These are phyloP conservation scores for Vesta saturnalis DNA, from an alignment of 2,888 invertebrate species.

Conservation along the genomic window DNA sequence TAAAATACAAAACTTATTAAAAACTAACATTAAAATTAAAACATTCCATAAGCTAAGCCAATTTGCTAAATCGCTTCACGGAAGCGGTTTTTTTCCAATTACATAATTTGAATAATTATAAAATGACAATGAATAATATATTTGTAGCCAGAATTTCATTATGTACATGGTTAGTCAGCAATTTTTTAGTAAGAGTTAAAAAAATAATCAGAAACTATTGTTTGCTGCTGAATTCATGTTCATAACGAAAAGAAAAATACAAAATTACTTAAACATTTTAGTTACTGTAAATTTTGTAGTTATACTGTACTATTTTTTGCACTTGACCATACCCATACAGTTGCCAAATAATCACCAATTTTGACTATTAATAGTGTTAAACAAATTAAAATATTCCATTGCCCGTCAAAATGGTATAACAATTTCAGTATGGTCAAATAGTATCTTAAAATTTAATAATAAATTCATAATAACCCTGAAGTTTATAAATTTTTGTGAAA, in stretches of 20 bases:
- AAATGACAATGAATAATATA: conserved; percentile 30
- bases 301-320: too few species aligned
- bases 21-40: conserved; percentile 27
- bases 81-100: conserved; percentile 27
- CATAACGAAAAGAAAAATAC: too few species aligned
- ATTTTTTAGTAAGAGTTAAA: too few species aligned
- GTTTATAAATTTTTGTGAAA: conserved; percentile 24
- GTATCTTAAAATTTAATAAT: too few species aligned
- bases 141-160: background rate
- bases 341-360: too few species aligned
- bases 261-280: too few species aligned
- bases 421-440: conserved; percentile 4
- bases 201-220: background rate
- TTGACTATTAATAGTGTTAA: too few species aligned
- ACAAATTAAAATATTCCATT: too few species aligned
- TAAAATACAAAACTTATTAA: conserved; percentile 32
- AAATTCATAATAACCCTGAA: conserved; percentile 19
- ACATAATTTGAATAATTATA: conserved; percentile 24
- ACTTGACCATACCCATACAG: too few species aligned
- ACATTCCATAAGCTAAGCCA: conserved; percentile 34
- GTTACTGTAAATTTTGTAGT: too few species aligned
- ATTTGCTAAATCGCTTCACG: conserved; percentile 31
- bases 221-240: too few species aligned
- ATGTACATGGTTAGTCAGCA: too few species aligned
- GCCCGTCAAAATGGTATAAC: conserved; percentile 9